Evolutionary conservation across 2,113 vertebrate species (phyloP).

Genomic region (Campylorhamphus procurvoides): DNA sequence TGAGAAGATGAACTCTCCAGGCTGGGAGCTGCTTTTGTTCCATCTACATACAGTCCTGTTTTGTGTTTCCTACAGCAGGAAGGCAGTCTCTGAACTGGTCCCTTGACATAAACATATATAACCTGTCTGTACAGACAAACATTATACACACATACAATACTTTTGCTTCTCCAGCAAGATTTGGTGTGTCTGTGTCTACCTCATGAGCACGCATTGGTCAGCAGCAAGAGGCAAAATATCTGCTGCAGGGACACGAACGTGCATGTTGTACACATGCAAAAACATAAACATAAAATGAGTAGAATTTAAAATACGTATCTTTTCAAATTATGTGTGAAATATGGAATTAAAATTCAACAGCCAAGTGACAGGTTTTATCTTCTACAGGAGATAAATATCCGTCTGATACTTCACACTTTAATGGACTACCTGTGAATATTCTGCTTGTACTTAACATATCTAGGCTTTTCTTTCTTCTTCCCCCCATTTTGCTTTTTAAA

Average conservation of each 20-base stretch:
- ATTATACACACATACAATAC: neutral
- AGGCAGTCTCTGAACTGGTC: neutral
- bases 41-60: neutral
- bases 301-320: neutral
- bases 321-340: neutral
- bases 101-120: neutral
- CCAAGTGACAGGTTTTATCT: neutral
- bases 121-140: neutral
- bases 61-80: neutral
- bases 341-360: neutral
- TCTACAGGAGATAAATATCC: neutral
- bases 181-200: neutral
- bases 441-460: neutral
- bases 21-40: neutral
- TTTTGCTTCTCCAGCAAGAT: neutral
- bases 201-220: neutral
- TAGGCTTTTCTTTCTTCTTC: neutral
- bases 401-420: neutral
- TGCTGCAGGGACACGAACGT: neutral
- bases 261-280: accelerated
- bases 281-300: neutral
- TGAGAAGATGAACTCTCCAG: neutral
- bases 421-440: neutral
- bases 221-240: neutral
- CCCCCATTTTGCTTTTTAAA: neutral